These are phyloP conservation scores for Agrypnia vestita DNA, from an alignment of 1,140 invertebrate species.

Conservation along the genomic window DNA sequence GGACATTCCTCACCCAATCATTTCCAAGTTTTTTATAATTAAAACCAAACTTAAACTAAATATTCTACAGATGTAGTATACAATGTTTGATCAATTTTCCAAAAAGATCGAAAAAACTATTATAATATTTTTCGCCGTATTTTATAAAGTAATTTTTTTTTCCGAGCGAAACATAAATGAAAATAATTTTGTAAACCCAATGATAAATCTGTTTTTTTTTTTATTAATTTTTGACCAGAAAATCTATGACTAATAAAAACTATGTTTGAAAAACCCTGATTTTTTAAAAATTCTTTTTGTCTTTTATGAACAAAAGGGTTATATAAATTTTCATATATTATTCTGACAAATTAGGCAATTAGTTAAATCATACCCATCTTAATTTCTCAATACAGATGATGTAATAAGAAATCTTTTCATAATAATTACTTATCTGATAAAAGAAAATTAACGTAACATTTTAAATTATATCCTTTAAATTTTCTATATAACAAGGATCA, in stretches of 20 bases:
- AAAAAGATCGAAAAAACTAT: slow-evolving; percentile 48
- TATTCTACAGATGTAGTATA: slow-evolving; percentile 45
- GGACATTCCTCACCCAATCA: neutral
- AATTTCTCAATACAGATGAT: neutral
- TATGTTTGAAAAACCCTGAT: slow-evolving; percentile 52
- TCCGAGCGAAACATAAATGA: slow-evolving; percentile 28
- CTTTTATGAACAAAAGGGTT: slow-evolving; percentile 10
- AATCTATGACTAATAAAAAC: slow-evolving; percentile 50
- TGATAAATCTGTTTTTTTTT: slow-evolving; percentile 36
- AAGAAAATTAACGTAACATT: slow-evolving; percentile 36
- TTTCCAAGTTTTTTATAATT: slow-evolving; percentile 5
- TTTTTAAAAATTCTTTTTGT: slow-evolving; percentile 47
- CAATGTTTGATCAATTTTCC: slow-evolving; percentile 49
- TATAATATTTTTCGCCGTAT: slow-evolving; percentile 14
- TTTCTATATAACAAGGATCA: slow-evolving; percentile 41
- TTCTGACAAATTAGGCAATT: neutral
- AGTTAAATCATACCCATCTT: neutral
- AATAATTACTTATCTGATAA: neutral
- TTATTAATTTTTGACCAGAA: slow-evolving; percentile 50
- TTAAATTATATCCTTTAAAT: slow-evolving; percentile 36
- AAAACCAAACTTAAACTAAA: slow-evolving; percentile 21
- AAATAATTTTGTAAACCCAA: slow-evolving; percentile 11
- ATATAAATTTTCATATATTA: slow-evolving; percentile 2
- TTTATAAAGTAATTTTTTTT: neutral
- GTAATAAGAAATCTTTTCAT: neutral